Evolutionary conservation across 2,113 vertebrate species (phyloP).

Genomic region (Bolborhynchus lineola): DNA sequence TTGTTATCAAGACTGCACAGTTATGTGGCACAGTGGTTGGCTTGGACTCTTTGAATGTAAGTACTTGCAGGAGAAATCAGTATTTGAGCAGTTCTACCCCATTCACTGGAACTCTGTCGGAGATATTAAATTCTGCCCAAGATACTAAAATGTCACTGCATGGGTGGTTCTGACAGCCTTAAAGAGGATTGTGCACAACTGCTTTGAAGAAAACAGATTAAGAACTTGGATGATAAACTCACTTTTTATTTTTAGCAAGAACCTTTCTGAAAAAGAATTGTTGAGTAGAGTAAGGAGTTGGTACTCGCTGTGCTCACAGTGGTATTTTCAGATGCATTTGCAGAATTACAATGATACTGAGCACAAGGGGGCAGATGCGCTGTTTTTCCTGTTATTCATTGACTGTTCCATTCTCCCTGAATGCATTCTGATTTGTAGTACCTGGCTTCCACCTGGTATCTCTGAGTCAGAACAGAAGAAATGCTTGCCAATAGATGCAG

Average conservation of each 20-base stretch:
- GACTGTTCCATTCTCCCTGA: background rate
- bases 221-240: background rate
- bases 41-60: background rate
- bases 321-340: background rate
- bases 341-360: background rate
- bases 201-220: conserved; percentile 1
- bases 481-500: background rate
- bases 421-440: background rate
- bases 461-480: background rate
- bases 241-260: conserved; percentile 33
- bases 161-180: background rate
- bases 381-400: background rate
- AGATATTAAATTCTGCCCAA: background rate
- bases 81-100: background rate
- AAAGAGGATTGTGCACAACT: background rate
- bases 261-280: background rate
- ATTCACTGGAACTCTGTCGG: background rate
- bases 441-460: background rate
- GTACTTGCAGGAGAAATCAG: background rate
- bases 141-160: background rate
- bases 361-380: background rate
- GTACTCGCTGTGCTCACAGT: background rate
- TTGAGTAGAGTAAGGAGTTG: conserved; percentile 17
- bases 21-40: background rate
- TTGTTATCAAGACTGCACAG: background rate